A percentile compares a stretch with the other conserved stretches of the same genome.
phyloP scores from a whole-genome alignment of 2,888 invertebrate species.

The Microctonus hyperodae region DNA sequence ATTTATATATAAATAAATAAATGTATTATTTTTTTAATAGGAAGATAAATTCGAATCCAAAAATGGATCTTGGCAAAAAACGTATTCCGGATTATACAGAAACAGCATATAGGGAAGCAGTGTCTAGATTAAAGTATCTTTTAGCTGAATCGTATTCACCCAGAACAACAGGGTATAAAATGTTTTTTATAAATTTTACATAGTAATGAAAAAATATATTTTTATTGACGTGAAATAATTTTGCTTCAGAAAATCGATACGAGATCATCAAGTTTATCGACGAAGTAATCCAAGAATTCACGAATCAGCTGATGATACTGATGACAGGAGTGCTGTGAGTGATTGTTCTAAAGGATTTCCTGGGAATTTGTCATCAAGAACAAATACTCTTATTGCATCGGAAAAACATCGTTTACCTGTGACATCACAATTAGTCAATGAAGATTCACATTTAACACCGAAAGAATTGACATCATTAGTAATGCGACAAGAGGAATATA shows the following conservation, averaged over 20 bases:
- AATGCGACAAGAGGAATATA: conserved; percentile 86
- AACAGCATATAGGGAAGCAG: conserved; percentile 84
- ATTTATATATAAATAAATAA: no score
- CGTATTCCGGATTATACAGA: conserved; percentile 82
- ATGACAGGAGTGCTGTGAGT: conserved; percentile 65
- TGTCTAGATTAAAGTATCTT: conserved; percentile 78
- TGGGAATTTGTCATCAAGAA: conserved; percentile 38
- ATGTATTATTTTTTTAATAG: no score
- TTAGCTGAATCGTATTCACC: conserved; percentile 79
- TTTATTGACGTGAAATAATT: neutral
- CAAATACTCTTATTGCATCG: conserved; percentile 18
- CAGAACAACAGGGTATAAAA: conserved; percentile 52
- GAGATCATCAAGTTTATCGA: conserved; percentile 39
- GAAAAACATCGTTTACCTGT: conserved; percentile 41
- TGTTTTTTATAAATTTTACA: neutral
- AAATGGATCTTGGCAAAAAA: conserved; percentile 66
- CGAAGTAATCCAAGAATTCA: conserved; percentile 53
- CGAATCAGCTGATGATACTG: conserved; percentile 67
- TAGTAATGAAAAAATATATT: neutral
- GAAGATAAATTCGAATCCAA: conserved; percentile 55
- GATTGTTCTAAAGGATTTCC: conserved; percentile 51
- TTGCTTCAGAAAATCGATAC: conserved; percentile 38
- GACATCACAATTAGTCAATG: conserved; percentile 40
- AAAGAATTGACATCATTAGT: conserved; percentile 82
- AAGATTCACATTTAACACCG: conserved; percentile 47